Base-by-base conservation (phyloP, 1,140 invertebrate species). In the Diachasma alloeum region DNA sequence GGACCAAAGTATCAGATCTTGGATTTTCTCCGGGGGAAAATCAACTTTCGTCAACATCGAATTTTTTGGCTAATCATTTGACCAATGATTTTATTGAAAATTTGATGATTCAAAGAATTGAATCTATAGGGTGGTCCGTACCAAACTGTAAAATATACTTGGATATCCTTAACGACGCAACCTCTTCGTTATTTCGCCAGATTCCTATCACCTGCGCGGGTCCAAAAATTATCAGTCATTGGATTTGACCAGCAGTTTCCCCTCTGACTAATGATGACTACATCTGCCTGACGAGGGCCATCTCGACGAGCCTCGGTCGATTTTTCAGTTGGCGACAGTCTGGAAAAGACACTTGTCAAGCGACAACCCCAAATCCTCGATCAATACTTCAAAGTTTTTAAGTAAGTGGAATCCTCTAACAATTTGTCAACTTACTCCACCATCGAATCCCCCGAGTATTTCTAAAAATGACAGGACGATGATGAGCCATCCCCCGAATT, bases 291-390 rank as follows among this genome's bases (percentile, higher is more conserved):
- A 53, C 48, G 17, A n/a, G 17, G 11, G n/a, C 1, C 48, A 53
- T 19, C n/a, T 53, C 17, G 1, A 53, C 48, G 9, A 53, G 17
- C 6, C 17, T 53, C 1, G 11, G 10, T 26, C 59, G 24, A 74
- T 81, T 75, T 66, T 67, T 39, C 42, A 69, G 63, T 46, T 44
- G 42, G 59, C 24, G 59, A 63, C 59, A 26, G 59, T 31, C 59
- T 24, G 59, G 24, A 63, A 63, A 63, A 69, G 37, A 63, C 22
- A 19, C 0, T 63, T 26, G 22, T 63, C 59, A 63, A 26, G 22
- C 26, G 59, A 63, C 24, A 13, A 15, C 59, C 3, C 6, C 26
- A 63, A 13, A 31, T 26, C 19, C 59, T 24, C 17, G 59, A 31
- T 63, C 22, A 31, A 31, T 63, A 63, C 24, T 24, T 31, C 13